Base-by-base conservation (phyloP, 37 sponge, comb jelly and placozoan species). In the Ephydatia muelleri region DNA sequence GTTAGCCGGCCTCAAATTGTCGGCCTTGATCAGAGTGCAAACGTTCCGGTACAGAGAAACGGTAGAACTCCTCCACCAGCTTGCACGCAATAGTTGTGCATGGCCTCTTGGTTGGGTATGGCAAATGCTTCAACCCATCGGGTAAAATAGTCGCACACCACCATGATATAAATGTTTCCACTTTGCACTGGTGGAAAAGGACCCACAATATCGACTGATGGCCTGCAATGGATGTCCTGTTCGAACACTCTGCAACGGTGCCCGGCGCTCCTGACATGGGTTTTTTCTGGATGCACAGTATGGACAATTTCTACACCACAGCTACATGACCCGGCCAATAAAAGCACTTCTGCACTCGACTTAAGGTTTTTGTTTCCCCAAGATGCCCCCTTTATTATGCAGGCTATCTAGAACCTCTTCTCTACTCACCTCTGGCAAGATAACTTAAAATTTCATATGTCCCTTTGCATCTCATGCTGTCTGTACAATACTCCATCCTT, bases 1-100 rank as follows among this genome's bases (percentile, higher is more conserved):
- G 6, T 38, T 13, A 12, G 81, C 27, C 28, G n/a, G n/a, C n/a
- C n/a, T 82, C 83, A 27, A 82, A 82, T 35, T 82, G 12, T 9
- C 83, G n/a, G 5, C 83, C 83, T 64, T 82, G 83, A 26, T 82
- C 73, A 25, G 83, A 82, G 32, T 82, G 83, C 49, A 82, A 72
- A 11, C 21, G 19, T 12, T 48, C 32, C 4, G 83, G 83, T 23
- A 71, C 83, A n/a, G 73, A 73, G 30, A 82, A 82, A 12, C 73
- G 29, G 64, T 64, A 72, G 26, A 82, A 14, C 26, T 72, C 83
- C 19, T 72, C 38, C 32, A 82, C 74, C 27, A n/a, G n/a, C n/a
- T n/a, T n/a, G n/a, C n/a, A n/a, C n/a, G n/a, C n/a, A n/a, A n/a
- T n/a, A n/a, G n/a, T n/a, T n/a, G n/a, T n/a, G n/a, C n/a, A n/a